Evolutionary conservation across 2,113 vertebrate species (phyloP).

Genomic region (Sylvilagus bachmani): DNA sequence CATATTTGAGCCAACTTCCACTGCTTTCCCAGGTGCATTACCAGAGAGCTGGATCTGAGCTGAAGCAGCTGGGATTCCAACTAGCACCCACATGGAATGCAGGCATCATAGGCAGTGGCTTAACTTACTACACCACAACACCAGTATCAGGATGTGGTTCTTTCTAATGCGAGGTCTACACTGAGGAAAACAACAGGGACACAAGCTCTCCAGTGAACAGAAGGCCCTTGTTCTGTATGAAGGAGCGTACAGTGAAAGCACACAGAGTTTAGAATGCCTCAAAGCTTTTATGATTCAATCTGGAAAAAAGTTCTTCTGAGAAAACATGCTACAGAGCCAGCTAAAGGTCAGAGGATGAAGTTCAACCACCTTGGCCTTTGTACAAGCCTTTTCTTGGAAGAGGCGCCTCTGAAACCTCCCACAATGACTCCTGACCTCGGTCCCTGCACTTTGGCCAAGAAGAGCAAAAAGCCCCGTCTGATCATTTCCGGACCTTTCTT

Average conservation of each 20-base stretch:
- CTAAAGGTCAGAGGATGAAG: background rate
- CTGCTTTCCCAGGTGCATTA: too few relatives aligned
- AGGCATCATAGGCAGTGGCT: too few relatives aligned
- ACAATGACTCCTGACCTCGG: background rate
- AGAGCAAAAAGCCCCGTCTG: background rate
- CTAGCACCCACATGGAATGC: too few relatives aligned
- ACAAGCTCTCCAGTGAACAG: background rate
- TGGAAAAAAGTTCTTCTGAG: background rate
- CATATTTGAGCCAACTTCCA: too few relatives aligned
- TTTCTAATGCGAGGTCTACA: background rate
- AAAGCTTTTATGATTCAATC: slow-evolving; percentile 14
- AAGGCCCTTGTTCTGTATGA: background rate
- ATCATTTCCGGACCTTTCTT: background rate
- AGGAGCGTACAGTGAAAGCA: background rate
- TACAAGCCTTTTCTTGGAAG: background rate
- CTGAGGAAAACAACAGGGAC: background rate
- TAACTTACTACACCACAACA: too few relatives aligned
- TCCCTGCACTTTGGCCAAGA: background rate
- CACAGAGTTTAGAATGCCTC: background rate
- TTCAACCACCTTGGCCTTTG: background rate
- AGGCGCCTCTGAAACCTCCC: background rate
- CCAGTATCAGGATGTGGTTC: too few relatives aligned
- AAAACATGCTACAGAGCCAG: background rate
- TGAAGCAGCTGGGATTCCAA: too few relatives aligned
- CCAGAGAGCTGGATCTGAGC: too few relatives aligned